Percentiles rank a stretch among this genome's conserved stretches.
phyloP scores from a whole-genome alignment of 2,888 invertebrate species.

The Temnothorax unifasciatus region DNA sequence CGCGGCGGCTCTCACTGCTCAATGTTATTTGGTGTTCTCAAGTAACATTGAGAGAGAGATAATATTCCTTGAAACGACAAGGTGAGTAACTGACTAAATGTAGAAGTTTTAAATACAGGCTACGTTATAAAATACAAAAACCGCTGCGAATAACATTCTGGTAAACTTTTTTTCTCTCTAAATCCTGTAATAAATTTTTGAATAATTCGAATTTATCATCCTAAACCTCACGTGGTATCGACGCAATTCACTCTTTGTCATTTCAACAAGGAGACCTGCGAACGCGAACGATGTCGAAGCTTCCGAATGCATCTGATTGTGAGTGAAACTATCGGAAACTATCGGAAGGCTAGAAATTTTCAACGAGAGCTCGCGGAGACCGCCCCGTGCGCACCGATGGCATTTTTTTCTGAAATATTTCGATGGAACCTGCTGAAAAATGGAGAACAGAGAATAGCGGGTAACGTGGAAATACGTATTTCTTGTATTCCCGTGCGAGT shows the following conservation, averaged over 20 bases:
- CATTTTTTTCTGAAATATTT: constrained; percentile 54
- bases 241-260: neutral
- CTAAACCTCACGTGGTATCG: neutral
- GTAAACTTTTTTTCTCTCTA: neutral
- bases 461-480: constrained; percentile 43
- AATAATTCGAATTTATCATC: neutral
- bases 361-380: constrained; percentile 1
- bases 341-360: constrained; percentile 31
- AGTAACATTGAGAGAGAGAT: constrained; percentile 42
- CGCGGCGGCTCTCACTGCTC: constrained; percentile 22
- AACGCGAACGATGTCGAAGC: neutral
- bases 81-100: constrained; percentile 18
- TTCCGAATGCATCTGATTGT: neutral
- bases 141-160: neutral
- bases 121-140: constrained; percentile 6
- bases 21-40: constrained; percentile 40
- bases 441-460: constrained; percentile 39
- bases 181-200: neutral
- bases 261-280: neutral
- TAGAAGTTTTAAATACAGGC: constrained; percentile 15
- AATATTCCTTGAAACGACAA: constrained; percentile 25
- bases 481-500: constrained; percentile 51
- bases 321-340: neutral
- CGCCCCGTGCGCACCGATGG: neutral
- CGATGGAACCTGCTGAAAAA: constrained; percentile 47